Evolutionary conservation across 2,113 vertebrate genomes (phyloP).

Genomic region (Panthera tigris): DNA sequence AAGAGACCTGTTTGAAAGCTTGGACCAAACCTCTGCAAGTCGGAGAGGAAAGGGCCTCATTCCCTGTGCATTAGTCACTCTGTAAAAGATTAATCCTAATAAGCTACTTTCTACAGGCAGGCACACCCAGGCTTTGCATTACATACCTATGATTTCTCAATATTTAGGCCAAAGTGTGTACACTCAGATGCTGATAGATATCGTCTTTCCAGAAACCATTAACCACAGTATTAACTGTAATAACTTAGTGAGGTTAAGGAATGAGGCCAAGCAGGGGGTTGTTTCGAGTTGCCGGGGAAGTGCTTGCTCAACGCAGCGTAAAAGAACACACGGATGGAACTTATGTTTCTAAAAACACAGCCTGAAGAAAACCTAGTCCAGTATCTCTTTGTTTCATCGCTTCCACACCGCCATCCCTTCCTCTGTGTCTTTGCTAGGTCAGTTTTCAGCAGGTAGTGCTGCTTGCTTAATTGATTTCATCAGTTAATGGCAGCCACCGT

Average conservation of each 20-base stretch:
- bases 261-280: conserved; percentile 68
- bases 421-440: conserved; percentile 63
- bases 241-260: conserved; percentile 76
- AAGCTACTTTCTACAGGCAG: conserved; percentile 79
- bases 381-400: conserved; percentile 22
- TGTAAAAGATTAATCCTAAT: conserved; percentile 84
- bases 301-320: conserved; percentile 51
- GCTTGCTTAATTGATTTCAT: conserved; percentile 59
- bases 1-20: conserved; percentile 76
- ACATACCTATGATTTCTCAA: conserved; percentile 86
- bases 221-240: conserved; percentile 80
- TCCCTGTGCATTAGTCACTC: conserved; percentile 83
- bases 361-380: conserved; percentile 8
- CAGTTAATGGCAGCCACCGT: conserved; percentile 64
- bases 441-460: conserved; percentile 69
- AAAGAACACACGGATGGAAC: conserved; percentile 57
- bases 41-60: conserved; percentile 78
- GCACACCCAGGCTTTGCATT: conserved; percentile 84
- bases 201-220: conserved; percentile 84
- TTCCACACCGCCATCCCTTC: conserved; percentile 51
- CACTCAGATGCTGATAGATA: conserved; percentile 78
- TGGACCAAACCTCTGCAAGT: conserved; percentile 70
- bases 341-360: conserved; percentile 62
- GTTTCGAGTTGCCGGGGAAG: conserved; percentile 64
- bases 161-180: conserved; percentile 80